Percentiles rank a stretch among this genome's conserved stretches.
phyloP scores from a whole-genome alignment of 2,888 invertebrate genomes.

The Lepas anatifera region DNA sequence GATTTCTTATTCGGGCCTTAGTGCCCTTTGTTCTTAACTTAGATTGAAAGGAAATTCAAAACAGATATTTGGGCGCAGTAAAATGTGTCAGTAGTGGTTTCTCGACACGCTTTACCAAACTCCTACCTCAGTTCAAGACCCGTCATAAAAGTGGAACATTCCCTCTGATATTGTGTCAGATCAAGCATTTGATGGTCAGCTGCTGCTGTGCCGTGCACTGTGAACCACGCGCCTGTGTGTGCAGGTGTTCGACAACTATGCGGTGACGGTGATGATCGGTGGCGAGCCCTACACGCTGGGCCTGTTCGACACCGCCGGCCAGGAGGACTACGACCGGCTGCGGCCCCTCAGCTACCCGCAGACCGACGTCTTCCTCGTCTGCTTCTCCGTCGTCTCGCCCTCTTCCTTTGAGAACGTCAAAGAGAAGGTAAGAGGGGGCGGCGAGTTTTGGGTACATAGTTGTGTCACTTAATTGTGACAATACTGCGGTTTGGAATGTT shows the following conservation, averaged over 20 bases:
- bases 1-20: neutral
- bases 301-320: slow-evolving; percentile 93
- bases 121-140: too few species aligned
- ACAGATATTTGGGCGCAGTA: neutral
- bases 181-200: neutral
- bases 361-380: slow-evolving; percentile 97
- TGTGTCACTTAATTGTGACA: too few species aligned
- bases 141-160: too few species aligned
- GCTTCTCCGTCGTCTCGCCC: slow-evolving; percentile 97
- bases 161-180: neutral
- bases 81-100: neutral
- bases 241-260: slow-evolving; percentile 89
- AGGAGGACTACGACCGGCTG: slow-evolving; percentile 77
- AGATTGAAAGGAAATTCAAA: too few species aligned
- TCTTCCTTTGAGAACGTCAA: slow-evolving; percentile 99
- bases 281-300: slow-evolving; percentile 98
- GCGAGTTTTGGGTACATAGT: too few species aligned
- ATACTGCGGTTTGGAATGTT: too few species aligned
- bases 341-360: slow-evolving; percentile 96
- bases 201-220: neutral
- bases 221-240: slow-evolving; percentile 19
- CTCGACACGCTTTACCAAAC: too few species aligned
- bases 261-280: slow-evolving; percentile 99
- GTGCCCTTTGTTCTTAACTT: neutral
- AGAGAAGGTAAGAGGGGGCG: slow-evolving; percentile 63